These are phyloP conservation scores for Apamea crenata DNA, from an alignment of 2,888 invertebrate genomes.

Conservation along the genomic window DNA sequence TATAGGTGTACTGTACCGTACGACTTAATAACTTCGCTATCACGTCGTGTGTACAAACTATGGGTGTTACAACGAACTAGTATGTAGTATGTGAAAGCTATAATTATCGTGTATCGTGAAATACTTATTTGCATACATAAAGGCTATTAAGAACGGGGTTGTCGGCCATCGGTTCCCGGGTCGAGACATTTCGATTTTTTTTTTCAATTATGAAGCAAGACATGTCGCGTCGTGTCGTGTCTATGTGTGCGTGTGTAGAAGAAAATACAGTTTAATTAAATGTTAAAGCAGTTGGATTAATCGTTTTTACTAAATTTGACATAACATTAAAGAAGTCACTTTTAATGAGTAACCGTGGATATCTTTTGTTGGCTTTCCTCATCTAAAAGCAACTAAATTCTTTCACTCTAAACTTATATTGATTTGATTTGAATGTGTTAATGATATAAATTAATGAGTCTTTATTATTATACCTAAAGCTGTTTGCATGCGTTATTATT, in stretches of 20 bases:
- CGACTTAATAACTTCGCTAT: conserved; percentile 8
- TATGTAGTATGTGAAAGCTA: conserved; percentile 35
- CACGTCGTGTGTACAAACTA: conserved; percentile 25
- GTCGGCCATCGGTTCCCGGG: conserved; percentile 27
- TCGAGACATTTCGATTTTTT: conserved; percentile 50
- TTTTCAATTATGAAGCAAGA: conserved; percentile 26
- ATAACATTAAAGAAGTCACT: neutral
- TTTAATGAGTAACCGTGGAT: neutral
- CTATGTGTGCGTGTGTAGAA: neutral
- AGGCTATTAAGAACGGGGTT: conserved; percentile 36
- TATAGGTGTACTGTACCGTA: neutral
- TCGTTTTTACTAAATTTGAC: neutral
- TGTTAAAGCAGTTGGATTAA: neutral
- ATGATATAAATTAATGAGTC: too few species aligned
- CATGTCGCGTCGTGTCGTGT: neutral
- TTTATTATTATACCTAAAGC: too few species aligned
- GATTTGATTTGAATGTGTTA: too few species aligned
- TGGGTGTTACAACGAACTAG: conserved; percentile 1
- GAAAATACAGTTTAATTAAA: neutral
- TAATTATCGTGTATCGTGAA: conserved; percentile 56
- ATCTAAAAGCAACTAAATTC: too few species aligned
- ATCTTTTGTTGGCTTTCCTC: neutral
- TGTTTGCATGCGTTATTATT: too few species aligned
- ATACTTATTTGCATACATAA: conserved; percentile 59
- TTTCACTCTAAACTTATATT: too few species aligned